A percentile compares a stretch with the other conserved stretches of the same genome.
Evolutionary conservation across 2,888 invertebrate species (phyloP).

Genomic region (Nomada fucata): DNA sequence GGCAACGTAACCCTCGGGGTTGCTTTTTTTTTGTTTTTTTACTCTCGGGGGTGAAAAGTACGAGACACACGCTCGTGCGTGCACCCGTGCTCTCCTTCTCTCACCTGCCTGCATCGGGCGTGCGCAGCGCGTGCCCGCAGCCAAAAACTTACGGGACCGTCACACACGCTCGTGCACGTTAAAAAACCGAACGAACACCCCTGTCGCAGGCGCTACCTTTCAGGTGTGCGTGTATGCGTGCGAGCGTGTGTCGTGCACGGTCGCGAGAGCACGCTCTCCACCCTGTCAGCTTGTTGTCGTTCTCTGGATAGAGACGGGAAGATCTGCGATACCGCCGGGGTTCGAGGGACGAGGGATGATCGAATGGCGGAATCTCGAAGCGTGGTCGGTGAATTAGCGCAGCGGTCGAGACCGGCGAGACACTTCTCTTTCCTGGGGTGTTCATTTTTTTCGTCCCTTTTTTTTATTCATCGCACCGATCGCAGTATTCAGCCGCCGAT

Average conservation of each 20-base stretch:
- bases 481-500: neutral
- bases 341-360: constrained; percentile 28
- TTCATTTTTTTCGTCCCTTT: neutral
- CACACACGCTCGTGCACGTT: constrained; percentile 54
- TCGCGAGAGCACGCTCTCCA: constrained; percentile 60
- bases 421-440: neutral
- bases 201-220: constrained; percentile 39
- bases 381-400: constrained; percentile 52
- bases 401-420: constrained; percentile 12
- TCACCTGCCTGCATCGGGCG: constrained; percentile 76
- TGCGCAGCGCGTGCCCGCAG: constrained; percentile 76
- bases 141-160: constrained; percentile 60
- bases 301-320: constrained; percentile 48
- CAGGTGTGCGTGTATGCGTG: constrained; percentile 11
- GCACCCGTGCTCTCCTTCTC: constrained; percentile 60
- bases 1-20: constrained; percentile 44
- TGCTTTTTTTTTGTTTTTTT: constrained; percentile 27
- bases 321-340: constrained; percentile 32
- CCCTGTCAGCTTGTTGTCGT: constrained; percentile 74
- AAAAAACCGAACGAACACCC: constrained; percentile 73
- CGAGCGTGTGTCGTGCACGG: constrained; percentile 4
- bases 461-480: neutral
- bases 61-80: constrained; percentile 36
- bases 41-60: constrained; percentile 60
- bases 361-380: constrained; percentile 50